Percentiles rank a stretch among this genome's conserved stretches.
These are phyloP conservation scores for Lithophane leautieri DNA, from an alignment of 2,888 invertebrate genomes.

Conservation along the genomic window DNA sequence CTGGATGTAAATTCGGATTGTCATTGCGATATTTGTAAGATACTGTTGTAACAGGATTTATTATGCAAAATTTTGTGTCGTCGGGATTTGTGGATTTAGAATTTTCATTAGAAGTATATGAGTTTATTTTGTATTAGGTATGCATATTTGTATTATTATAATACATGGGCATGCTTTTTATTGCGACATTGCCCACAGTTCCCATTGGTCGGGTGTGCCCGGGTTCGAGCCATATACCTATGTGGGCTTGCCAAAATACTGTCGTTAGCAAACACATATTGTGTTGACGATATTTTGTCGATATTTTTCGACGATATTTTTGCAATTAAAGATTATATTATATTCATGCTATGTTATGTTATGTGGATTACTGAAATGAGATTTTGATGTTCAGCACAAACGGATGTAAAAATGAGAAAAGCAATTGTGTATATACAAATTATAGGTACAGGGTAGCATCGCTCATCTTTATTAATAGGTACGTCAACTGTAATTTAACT, in stretches of 20 bases:
- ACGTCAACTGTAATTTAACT: no score
- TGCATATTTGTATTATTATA: not conserved
- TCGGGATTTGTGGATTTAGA: constrained; percentile 4
- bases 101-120: not conserved
- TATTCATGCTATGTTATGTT: not conserved
- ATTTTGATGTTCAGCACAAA: not conserved
- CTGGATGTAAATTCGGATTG: constrained; percentile 48
- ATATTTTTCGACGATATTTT: no score
- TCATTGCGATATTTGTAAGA: constrained; percentile 43
- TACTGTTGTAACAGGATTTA: constrained; percentile 26
- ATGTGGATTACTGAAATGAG: not conserved
- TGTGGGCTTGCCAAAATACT: not conserved
- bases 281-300: no score
- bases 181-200: not conserved
- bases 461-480: not conserved
- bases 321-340: not conserved
- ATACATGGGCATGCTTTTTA: no score
- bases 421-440: not conserved
- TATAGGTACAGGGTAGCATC: not conserved
- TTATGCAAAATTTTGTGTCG: constrained; percentile 16
- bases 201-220: not conserved
- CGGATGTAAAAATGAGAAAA: not conserved
- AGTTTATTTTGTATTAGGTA: not conserved
- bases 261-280: not conserved
- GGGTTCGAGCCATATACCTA: not conserved